phyloP scores from a whole-genome alignment of 2,888 invertebrate species.

The Acleris literana region DNA sequence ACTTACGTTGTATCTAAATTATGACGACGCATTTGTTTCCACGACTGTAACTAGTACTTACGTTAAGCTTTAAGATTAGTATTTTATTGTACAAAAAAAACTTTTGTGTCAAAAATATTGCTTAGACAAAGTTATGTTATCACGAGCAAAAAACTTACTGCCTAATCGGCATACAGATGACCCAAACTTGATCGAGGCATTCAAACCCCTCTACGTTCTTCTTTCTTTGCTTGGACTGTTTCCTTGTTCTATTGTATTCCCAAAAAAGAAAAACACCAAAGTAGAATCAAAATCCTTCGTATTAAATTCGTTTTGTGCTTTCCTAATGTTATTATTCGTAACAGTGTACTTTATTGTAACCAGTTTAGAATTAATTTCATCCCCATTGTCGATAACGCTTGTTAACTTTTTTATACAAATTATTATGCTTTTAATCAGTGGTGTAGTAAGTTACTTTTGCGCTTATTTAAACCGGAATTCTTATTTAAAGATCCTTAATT shows the following conservation, averaged over 20 bases:
- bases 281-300: neutral
- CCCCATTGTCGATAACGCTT: neutral
- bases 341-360: neutral
- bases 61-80: too few relatives aligned
- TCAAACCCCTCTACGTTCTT: slow-evolving; percentile 9
- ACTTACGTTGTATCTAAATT: too few relatives aligned
- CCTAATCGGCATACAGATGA: neutral
- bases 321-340: neutral
- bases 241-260: slow-evolving; percentile 3
- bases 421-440: neutral
- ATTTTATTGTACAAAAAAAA: neutral
- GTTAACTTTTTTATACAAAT: neutral
- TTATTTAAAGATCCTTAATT: slow-evolving; percentile 1
- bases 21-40: too few relatives aligned
- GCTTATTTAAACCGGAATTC: neutral
- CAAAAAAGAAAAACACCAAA: neutral
- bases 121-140: neutral
- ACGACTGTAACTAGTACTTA: too few relatives aligned
- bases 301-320: neutral
- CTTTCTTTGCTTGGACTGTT: slow-evolving; percentile 7
- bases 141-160: neutral
- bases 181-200: neutral
- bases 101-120: neutral
- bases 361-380: neutral
- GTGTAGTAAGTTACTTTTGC: neutral